Conservation (phyloP, 2,797 vertebrate genomes). For the Chaunax sp. region DNA sequence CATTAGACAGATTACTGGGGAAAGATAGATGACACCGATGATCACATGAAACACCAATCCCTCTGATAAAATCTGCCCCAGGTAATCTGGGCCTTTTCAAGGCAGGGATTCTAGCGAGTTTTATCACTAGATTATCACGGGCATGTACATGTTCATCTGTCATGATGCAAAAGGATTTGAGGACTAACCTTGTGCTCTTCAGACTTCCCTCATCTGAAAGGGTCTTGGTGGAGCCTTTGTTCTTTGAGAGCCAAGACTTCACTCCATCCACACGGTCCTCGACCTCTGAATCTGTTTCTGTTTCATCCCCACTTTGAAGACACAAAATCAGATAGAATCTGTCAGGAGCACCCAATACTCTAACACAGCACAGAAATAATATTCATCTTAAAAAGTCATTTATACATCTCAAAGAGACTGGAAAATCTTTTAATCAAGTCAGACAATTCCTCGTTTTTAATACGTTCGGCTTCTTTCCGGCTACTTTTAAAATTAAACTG, state of each 20-base stretch:
- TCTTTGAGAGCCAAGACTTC: conserved; percentile 97
- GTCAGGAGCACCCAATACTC: neutral
- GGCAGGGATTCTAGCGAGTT: conserved; percentile 39
- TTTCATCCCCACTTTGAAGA: conserved; percentile 89
- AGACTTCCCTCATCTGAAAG: conserved; percentile 91
- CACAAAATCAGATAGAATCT: conserved; percentile 11
- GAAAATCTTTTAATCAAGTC: neutral
- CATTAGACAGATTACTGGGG: conserved; percentile 77
- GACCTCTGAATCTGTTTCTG: conserved; percentile 93
- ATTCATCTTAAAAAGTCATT: conserved; percentile 28
- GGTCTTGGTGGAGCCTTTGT: conserved; percentile 91
- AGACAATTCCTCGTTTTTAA: neutral
- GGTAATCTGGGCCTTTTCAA: conserved; percentile 60
- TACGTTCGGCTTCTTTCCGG: neutral
- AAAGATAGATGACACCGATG: conserved; percentile 78
- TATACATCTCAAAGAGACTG: conserved; percentile 1
- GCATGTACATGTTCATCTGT: conserved; percentile 51
- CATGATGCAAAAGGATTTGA: conserved; percentile 43
- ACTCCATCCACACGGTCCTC: conserved; percentile 97
- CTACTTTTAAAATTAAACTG: neutral
- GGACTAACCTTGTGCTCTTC: conserved; percentile 92
- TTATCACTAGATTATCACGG: conserved; percentile 41
- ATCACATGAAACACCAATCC: conserved; percentile 77
- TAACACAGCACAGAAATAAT: conserved; percentile 1
- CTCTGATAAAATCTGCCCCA: conserved; percentile 67